Percentiles rank a stretch among this genome's conserved stretches.
phyloP scores from a whole-genome alignment of 2,888 invertebrate species.

The Drosophila ustulata region DNA sequence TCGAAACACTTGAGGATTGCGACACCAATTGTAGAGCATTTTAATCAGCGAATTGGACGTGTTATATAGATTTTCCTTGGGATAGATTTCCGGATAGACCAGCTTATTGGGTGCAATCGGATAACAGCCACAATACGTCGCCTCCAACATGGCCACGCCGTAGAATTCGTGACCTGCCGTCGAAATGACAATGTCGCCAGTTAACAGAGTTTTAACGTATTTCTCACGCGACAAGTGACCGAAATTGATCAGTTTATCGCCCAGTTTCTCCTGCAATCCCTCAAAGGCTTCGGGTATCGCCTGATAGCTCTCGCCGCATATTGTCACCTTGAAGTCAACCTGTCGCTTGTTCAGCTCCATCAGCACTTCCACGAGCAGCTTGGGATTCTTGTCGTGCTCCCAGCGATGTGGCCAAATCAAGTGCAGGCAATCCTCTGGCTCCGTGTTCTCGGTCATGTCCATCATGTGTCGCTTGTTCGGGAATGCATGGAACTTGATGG shows the following conservation, averaged over 20 bases:
- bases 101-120: constrained; percentile 89
- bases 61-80: constrained; percentile 87
- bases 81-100: constrained; percentile 91
- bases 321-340: constrained; percentile 86
- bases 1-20: constrained; percentile 85
- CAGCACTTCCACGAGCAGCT: constrained; percentile 87
- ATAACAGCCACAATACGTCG: constrained; percentile 89
- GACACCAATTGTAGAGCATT: constrained; percentile 86
- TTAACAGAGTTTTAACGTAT: constrained; percentile 87
- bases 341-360: constrained; percentile 86
- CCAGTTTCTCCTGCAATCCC: constrained; percentile 85
- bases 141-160: constrained; percentile 91
- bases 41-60: constrained; percentile 87
- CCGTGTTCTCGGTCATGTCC: constrained; percentile 40
- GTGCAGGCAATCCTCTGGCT: constrained; percentile 84
- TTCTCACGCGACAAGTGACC: constrained; percentile 87
- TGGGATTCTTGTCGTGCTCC: constrained; percentile 92
- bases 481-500: constrained; percentile 86
- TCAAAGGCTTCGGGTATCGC: constrained; percentile 88
- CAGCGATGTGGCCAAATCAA: constrained; percentile 92
- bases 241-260: constrained; percentile 86
- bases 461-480: constrained; percentile 81
- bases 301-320: constrained; percentile 88
- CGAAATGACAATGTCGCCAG: constrained; percentile 89
- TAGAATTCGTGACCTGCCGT: constrained; percentile 92